Evolutionary conservation across 2,113 vertebrate genomes (phyloP).

Genomic region (Burhinus oedicnemus): DNA sequence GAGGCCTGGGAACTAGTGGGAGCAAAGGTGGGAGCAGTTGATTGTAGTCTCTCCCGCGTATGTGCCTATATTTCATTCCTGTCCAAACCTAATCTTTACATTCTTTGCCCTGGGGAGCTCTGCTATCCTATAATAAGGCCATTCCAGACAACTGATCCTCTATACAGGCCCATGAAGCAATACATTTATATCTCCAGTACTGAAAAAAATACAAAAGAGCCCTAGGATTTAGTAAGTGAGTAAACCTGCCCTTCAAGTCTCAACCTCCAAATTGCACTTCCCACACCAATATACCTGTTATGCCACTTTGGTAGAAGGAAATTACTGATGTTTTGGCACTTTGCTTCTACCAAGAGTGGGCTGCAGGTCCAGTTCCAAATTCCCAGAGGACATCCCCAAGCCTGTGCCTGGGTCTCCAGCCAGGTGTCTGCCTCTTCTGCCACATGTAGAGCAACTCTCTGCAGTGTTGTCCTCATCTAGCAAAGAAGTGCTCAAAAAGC

Average conservation of each 20-base stretch:
- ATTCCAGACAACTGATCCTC: background rate
- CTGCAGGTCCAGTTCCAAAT: background rate
- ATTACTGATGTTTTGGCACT: background rate
- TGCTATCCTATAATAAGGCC: background rate
- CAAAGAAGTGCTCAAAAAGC: background rate
- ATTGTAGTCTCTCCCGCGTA: background rate
- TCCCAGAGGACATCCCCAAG: background rate
- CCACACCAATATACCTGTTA: background rate
- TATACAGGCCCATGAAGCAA: background rate
- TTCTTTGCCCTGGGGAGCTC: background rate
- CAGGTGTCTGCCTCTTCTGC: background rate
- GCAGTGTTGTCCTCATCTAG: fast-evolving
- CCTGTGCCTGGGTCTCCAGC: background rate
- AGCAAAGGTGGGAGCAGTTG: background rate
- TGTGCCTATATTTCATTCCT: background rate
- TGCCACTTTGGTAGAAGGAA: background rate
- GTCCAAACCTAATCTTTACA: background rate
- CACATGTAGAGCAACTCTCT: background rate
- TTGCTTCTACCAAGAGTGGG: background rate
- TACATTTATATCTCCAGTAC: background rate
- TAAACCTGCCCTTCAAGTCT: background rate
- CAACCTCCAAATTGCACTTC: background rate
- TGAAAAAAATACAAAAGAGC: background rate
- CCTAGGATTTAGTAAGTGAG: background rate
- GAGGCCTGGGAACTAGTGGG: background rate